Conservation (phyloP, 2,113 vertebrate species). For the Lophotis ruficrista region DNA sequence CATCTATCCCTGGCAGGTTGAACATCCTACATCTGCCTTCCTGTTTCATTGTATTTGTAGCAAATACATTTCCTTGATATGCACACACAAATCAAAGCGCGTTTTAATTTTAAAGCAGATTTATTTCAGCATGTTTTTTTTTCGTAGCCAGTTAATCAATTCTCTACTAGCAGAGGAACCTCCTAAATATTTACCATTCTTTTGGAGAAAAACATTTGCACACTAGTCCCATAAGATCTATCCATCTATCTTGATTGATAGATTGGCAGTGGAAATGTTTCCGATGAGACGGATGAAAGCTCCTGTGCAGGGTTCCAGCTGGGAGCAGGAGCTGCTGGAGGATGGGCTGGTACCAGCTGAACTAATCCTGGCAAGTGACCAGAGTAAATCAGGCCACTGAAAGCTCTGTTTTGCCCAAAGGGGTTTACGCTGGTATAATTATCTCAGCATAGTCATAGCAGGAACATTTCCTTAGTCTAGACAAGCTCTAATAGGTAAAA, state of each 20-base stretch:
- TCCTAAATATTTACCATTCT: not conserved
- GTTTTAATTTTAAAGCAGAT: not conserved
- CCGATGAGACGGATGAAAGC: not conserved
- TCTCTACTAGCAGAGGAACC: not conserved
- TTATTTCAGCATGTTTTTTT: not conserved
- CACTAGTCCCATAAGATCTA: accelerated
- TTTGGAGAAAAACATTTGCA: not conserved
- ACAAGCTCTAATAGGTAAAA: slow-evolving; percentile 63
- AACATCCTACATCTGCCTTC: not conserved
- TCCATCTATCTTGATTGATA: not conserved
- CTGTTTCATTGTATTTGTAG: not conserved
- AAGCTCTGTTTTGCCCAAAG: slow-evolving; percentile 68
- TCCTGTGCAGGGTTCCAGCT: not conserved
- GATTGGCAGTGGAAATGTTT: not conserved
- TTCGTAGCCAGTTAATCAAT: not conserved
- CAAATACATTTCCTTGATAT: not conserved
- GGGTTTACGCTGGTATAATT: slow-evolving; percentile 54
- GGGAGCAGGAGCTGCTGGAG: slow-evolving; percentile 33
- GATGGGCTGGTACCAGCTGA: slow-evolving; percentile 53
- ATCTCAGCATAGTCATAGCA: slow-evolving; percentile 43
- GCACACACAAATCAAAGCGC: not conserved
- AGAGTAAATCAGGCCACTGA: slow-evolving; percentile 63
- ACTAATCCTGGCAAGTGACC: slow-evolving; percentile 64
- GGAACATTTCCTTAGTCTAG: slow-evolving; percentile 66
- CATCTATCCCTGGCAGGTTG: not conserved